These are phyloP conservation scores for Molossus alvarezi DNA, from an alignment of 2,797 vertebrate species.

Conservation along the genomic window DNA sequence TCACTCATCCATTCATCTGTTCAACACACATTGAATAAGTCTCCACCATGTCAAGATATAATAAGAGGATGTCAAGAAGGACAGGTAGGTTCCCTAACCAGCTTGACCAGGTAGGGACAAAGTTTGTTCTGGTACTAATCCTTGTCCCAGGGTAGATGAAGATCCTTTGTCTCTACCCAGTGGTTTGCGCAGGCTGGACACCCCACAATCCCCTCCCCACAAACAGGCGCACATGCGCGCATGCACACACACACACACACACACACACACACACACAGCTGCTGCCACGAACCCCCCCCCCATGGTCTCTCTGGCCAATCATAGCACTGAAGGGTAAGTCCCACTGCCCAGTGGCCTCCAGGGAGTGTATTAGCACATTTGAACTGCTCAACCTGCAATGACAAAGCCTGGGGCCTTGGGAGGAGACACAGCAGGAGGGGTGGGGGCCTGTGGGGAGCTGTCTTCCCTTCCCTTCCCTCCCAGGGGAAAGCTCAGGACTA, in stretches of 20 bases:
- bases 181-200: constrained; percentile 74
- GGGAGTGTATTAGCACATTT: constrained; percentile 86
- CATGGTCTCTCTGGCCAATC: constrained; percentile 73
- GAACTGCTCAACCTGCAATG: constrained; percentile 82
- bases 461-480: background rate
- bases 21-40: background rate
- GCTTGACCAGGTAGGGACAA: constrained; percentile 65
- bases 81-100: constrained; percentile 65
- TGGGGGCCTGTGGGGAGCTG: constrained; percentile 47
- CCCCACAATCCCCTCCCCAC: background rate
- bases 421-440: constrained; percentile 69
- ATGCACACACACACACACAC: background rate
- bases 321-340: constrained; percentile 70
- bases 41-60: background rate
- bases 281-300: constrained; percentile 38
- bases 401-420: constrained; percentile 84
- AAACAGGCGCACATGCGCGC: background rate
- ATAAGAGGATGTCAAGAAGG: background rate
- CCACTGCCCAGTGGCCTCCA: constrained; percentile 73
- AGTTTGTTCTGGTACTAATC: constrained; percentile 48
- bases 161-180: constrained; percentile 83
- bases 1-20: background rate
- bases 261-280: constrained; percentile 39
- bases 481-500: constrained; percentile 62
- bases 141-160: constrained; percentile 43